Base-by-base conservation (phyloP, 2,797 vertebrate species). In the Knipowitschia caucasica region DNA sequence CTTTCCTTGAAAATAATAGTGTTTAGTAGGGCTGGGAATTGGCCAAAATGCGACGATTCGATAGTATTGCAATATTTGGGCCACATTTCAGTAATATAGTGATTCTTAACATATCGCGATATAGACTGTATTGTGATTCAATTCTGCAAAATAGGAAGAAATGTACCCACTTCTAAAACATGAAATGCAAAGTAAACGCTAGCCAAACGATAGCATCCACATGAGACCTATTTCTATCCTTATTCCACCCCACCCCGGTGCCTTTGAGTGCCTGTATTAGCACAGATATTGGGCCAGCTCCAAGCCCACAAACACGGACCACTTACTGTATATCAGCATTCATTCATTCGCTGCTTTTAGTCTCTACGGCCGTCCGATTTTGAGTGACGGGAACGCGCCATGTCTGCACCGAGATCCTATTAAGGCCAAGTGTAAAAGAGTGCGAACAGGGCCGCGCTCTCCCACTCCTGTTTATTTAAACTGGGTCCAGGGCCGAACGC, bases 391-490 rank as follows among this genome's bases (percentile, higher is more conserved):
- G 38, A 62, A 59, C 39, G 27, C 12, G 40, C 30, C 24, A 10
- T 31, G 21, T 30, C 33, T 8, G 5, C 52, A 53, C 3, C n/a
- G 49, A 50, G 15, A 58, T 50, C 26, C 20, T 31, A 12, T 51
- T 49, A 38, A 40, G 39, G 59, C 30, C 7, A 27, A 34, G 6
- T 43, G 14, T 56, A 56, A 45, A 4, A 50, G 27, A 55, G 51
- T 52, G 51, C 33, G 62, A 62, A 25, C 45, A 43, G 33, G 45
- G 50, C 57, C 54, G 54, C 23, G 53, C 42, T 49, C 64, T 71
- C 51, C 57, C 5, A 53, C 54, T 68, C 59, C 15, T 83, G 88
- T 89, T 89, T 89, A 87, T 89, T 88, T 89, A 73, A 81, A 82
- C 67, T 82, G 64, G 64, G 78, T 73, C 74, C 62, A 42, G 40